Percentiles rank a stretch among this genome's conserved stretches.
These are phyloP conservation scores for Ctena decussata DNA, from an alignment of 2,888 invertebrate genomes.

Conservation along the genomic window DNA sequence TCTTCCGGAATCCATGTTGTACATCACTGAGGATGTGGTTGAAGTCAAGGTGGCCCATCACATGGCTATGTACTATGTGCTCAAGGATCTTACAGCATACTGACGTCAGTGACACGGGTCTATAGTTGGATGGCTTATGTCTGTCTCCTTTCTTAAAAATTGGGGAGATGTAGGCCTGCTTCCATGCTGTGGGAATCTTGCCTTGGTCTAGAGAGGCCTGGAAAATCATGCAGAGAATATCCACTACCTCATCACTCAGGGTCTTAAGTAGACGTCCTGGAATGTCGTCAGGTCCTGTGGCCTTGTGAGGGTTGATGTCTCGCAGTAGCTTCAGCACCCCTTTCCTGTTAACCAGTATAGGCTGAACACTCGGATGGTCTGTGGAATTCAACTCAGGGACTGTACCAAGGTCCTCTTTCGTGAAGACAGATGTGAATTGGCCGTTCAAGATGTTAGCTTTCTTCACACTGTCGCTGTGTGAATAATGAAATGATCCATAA, in stretches of 20 bases:
- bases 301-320: not conserved
- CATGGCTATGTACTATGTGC: not conserved
- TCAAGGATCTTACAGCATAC: constrained; percentile 55
- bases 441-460: too few relatives aligned
- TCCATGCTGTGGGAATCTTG: constrained; percentile 37
- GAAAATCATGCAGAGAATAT: constrained; percentile 4
- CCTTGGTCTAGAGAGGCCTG: constrained; percentile 15
- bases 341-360: not conserved
- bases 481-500: too few relatives aligned
- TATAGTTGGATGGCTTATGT: constrained; percentile 18
- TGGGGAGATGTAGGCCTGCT: constrained; percentile 24
- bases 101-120: constrained; percentile 31
- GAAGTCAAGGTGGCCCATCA: not conserved
- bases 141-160: constrained; percentile 32
- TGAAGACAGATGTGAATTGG: too few relatives aligned
- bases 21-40: not conserved
- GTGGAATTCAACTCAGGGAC: too few relatives aligned
- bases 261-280: constrained; percentile 9
- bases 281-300: constrained; percentile 43
- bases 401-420: too few relatives aligned
- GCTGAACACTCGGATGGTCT: too few relatives aligned
- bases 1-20: not conserved
- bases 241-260: not conserved
- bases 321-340: not conserved
- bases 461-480: too few relatives aligned